Percentiles rank a stretch among this genome's conserved stretches.
Conservation (phyloP, 2,888 invertebrate genomes). For the Chaitophorus viminalis region DNA sequence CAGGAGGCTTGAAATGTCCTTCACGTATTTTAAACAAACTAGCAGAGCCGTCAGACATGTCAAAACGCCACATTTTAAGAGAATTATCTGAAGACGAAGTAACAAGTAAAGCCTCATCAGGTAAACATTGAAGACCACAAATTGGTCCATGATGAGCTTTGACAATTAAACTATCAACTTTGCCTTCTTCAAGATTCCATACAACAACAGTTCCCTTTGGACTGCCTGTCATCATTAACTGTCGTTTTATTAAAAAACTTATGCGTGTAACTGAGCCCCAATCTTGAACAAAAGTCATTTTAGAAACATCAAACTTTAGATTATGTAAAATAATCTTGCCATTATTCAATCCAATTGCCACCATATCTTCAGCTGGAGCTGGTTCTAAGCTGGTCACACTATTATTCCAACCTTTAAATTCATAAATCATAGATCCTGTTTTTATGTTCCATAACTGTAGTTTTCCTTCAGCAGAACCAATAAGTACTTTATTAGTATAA, state of each 20-base stretch:
- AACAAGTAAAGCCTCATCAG: conserved; percentile 88
- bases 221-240: conserved; percentile 88
- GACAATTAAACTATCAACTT: conserved; percentile 82
- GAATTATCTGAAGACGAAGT: conserved; percentile 95
- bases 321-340: conserved; percentile 89
- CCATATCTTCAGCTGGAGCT: conserved; percentile 92
- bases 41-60: conserved; percentile 90
- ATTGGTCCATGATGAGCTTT: conserved; percentile 82
- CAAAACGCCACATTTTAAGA: conserved; percentile 90
- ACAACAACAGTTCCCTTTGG: conserved; percentile 86
- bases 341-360: conserved; percentile 84
- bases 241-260: conserved; percentile 85
- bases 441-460: conserved; percentile 92
- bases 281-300: conserved; percentile 89
- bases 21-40: conserved; percentile 82
- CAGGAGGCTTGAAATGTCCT: conserved; percentile 87
- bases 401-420: conserved; percentile 78
- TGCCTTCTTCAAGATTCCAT: conserved; percentile 90
- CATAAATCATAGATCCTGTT: conserved; percentile 78
- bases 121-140: conserved; percentile 83
- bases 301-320: conserved; percentile 81
- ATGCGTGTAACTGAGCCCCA: conserved; percentile 89
- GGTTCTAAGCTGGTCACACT: conserved; percentile 82
- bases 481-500: conserved; percentile 91
- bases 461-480: conserved; percentile 86